A percentile compares a stretch with the other conserved stretches of the same genome.
phyloP scores from a whole-genome alignment of 2,797 vertebrate genomes.

The Syngnathus rostellatus region DNA sequence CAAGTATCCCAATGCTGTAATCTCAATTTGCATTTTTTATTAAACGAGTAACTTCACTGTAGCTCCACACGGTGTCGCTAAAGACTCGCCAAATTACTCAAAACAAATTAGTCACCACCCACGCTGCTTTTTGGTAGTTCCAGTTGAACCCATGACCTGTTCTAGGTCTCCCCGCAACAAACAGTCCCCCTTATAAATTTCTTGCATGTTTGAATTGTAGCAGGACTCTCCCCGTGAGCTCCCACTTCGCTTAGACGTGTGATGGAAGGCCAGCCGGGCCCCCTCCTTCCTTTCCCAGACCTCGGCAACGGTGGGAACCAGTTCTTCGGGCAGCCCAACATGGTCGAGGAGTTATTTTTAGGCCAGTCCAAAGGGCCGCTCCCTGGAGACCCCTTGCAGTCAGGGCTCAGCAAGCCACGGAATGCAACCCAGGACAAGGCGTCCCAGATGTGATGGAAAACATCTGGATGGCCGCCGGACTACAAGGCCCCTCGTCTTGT shows the following conservation, averaged over 20 bases:
- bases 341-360: constrained; percentile 80
- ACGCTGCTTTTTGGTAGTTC: not conserved
- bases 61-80: not conserved
- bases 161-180: not conserved
- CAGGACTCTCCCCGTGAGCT: constrained; percentile 29
- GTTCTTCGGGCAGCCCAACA: constrained; percentile 74
- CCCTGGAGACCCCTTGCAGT: constrained; percentile 83
- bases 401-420: constrained; percentile 74
- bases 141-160: not conserved
- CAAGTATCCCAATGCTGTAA: too few species aligned
- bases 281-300: constrained; percentile 89
- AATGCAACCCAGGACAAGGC: constrained; percentile 82
- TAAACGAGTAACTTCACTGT: not conserved
- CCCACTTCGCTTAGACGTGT: constrained; percentile 37
- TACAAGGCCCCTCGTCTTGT: constrained; percentile 23
- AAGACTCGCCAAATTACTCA: not conserved
- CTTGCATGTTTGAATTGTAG: constrained; percentile 14
- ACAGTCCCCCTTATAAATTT: not conserved
- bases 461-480: constrained; percentile 76
- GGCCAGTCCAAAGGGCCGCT: constrained; percentile 75
- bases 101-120: too few species aligned
- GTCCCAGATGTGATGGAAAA: constrained; percentile 84
- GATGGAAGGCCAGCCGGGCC: constrained; percentile 40
- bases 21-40: not conserved
- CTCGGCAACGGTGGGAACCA: constrained; percentile 88